Evolutionary conservation across 2,113 vertebrate species (phyloP).

Genomic region (Gopherus flavomarginatus): DNA sequence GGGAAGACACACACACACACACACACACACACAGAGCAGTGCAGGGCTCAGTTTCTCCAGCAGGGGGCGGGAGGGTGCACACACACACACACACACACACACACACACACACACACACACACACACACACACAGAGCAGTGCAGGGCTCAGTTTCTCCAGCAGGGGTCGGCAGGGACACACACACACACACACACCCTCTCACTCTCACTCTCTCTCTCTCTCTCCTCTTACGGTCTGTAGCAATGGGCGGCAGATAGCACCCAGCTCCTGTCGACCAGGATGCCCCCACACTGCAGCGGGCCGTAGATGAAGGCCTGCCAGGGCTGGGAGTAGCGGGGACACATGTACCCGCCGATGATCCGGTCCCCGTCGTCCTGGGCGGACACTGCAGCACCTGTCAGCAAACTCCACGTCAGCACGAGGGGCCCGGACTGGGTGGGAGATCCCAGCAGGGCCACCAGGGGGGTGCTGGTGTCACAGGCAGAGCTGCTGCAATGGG

Average conservation of each 20-base stretch:
- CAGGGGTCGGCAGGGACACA: no score
- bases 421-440: not conserved
- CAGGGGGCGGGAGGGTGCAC: no score
- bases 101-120: no score
- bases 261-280: constrained; percentile 86
- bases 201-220: no score
- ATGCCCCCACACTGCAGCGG: constrained; percentile 82
- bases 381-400: not conserved
- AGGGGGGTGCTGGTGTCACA: not conserved
- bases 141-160: no score
- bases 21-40: no score
- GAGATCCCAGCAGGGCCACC: not conserved
- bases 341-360: constrained; percentile 18
- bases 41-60: no score
- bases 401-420: not conserved
- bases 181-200: no score
- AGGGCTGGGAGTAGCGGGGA: constrained; percentile 57
- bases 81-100: no score
- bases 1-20: no score
- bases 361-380: not conserved
- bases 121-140: no score
- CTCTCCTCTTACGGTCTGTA: constrained; percentile 25
- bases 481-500: no score
- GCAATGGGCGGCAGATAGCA: constrained; percentile 89
- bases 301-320: constrained; percentile 66